These are phyloP conservation scores for Vimba vimba DNA, from an alignment of 2,113 vertebrate genomes.

Conservation along the genomic window DNA sequence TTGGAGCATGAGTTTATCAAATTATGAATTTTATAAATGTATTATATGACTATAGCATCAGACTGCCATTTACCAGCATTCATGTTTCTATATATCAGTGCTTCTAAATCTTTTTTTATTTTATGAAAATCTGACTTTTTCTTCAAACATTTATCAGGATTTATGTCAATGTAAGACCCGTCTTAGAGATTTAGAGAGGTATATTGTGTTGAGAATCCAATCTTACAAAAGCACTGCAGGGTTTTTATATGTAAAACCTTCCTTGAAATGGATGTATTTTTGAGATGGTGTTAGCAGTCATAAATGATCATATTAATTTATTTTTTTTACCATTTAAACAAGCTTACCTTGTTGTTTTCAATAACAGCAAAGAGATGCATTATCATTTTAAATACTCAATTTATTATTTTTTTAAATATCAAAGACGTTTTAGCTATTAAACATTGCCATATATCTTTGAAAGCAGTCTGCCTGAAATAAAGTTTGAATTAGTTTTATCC, in stretches of 20 bases:
- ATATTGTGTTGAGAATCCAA: neutral
- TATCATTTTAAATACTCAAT: neutral
- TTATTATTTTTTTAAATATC: neutral
- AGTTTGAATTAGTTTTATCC: constrained; percentile 10
- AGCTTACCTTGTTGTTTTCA: neutral
- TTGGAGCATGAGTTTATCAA: neutral
- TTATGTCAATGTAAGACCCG: neutral
- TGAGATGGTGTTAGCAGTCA: neutral
- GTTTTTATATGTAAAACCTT: neutral
- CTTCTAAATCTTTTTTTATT: neutral
- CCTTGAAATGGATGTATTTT: neutral
- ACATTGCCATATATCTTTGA: neutral
- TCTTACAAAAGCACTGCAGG: neutral
- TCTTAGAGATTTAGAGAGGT: neutral
- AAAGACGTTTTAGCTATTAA: neutral
- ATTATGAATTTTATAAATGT: neutral
- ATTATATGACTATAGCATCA: neutral
- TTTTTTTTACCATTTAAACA: neutral
- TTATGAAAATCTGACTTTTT: neutral
- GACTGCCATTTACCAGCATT: neutral
- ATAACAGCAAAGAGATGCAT: neutral
- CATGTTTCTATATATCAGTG: neutral
- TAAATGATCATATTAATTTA: neutral
- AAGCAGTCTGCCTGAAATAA: constrained; percentile 13
- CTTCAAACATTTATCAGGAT: neutral